phyloP scores from a whole-genome alignment of 1,140 invertebrate species.

The Brachystomella parvula region DNA sequence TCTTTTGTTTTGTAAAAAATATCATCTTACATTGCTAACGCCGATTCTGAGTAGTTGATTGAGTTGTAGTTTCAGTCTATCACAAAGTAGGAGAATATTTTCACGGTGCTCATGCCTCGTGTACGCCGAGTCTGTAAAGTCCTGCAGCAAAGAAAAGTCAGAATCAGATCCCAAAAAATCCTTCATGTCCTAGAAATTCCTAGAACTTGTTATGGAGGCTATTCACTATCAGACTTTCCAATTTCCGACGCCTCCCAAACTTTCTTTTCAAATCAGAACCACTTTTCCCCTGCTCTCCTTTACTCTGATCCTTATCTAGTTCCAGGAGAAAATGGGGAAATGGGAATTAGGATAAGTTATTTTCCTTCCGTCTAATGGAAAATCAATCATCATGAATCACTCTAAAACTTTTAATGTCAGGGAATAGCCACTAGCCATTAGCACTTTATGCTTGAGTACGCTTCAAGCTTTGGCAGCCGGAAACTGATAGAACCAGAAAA shows the following conservation, averaged over 20 bases:
- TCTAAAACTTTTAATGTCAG: no score
- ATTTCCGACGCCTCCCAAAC: background rate
- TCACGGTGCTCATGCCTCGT: constrained; percentile 94
- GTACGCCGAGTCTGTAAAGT: constrained; percentile 98
- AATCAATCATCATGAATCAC: constrained; percentile 6
- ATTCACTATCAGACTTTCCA: background rate
- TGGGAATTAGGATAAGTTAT: no score
- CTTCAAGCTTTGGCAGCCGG: no score
- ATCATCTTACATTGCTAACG: constrained; percentile 42
- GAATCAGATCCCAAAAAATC: constrained; percentile 12
- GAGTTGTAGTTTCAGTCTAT: constrained; percentile 74
- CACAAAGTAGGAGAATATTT: constrained; percentile 82
- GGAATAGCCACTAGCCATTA: no score
- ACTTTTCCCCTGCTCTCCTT: background rate
- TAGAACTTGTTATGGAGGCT: background rate
- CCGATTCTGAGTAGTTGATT: constrained; percentile 77
- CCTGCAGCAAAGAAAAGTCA: constrained; percentile 44
- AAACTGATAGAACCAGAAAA: no score
- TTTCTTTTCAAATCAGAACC: background rate
- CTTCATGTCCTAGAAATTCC: background rate
- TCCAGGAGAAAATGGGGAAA: no score
- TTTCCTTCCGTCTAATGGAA: no score
- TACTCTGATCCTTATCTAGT: no score
- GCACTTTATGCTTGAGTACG: no score
- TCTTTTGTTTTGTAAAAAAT: background rate